Base-by-base conservation (phyloP, 2,888 invertebrate species). In the Leptinotarsa haldemani region DNA sequence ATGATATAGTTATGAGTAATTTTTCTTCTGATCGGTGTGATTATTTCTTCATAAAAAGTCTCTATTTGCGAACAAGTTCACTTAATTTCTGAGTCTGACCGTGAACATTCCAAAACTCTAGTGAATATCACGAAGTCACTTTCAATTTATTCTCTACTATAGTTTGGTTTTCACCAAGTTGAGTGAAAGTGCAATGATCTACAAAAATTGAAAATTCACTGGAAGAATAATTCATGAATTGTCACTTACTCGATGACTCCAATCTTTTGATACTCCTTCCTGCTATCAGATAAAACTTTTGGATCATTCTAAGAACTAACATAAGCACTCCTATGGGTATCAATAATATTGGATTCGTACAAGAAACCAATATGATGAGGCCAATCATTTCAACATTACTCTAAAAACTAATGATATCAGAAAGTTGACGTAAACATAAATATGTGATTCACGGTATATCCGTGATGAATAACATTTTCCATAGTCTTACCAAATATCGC, bases 181-280 rank as follows among this genome's bases (percentile, higher is more conserved):
- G 2, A 30, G 3, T 4, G 15, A 7, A 4, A 16, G 30, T 15
- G 16, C 1, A n/a, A n/a, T 18, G 18, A n/a, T 61, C 16, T 16
- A 0, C 4, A n/a, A 2, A 9, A 2, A 9, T 40, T 40, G 40
- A 40, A 5, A 40, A 9, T 2, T 1, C 3, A 9, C 40, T 40
- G 40, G 5, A 40, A 9, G 40, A 40, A 40, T 40, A 40, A 12
- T 40, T 9, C 3, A 40, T 40, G 9, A 40, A 9, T 40, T 40
- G 2, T 40, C 40, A 87, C 90, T 89, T 86, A 92, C 93, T 91
- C 71, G 92, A 92, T 79, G 93, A 92, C 84, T 94, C 94, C 77
- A 94, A 87, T 68, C 93, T 89, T 85, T 92, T 95, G 0, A 96
- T 88, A 83, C 93, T 93, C 81, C 94, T 91, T 0, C 95, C 93